Evolutionary conservation across 1,140 invertebrate species (phyloP), one percentile per base, ranked within the genome.

Genomic region (Pygmarrhopalites habei): DNA sequence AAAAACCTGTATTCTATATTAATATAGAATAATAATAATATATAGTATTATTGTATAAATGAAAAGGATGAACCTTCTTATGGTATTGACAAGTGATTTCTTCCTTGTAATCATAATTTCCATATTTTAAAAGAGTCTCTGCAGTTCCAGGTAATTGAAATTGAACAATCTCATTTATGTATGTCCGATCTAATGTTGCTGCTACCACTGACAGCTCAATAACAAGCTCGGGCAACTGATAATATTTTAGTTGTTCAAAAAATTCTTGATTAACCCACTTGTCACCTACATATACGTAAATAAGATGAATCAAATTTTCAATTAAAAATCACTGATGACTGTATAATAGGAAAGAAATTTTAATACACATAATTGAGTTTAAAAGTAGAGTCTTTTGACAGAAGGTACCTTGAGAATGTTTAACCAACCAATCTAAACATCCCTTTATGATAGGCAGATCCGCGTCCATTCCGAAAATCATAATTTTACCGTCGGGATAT

Each of bases 11-110:
- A 10, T 25, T 25, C 5, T 25, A 19, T 10, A 47, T 47, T 47
- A 7, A 47, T 10, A 10, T 19, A 5, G 7, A n/a, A 47, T 10
- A 7, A n/a, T 47, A 5, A 5, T 19, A 25, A 47, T 19, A 25
- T 47, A 19, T 10, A 10, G n/a, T 7, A 47, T 19, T n/a, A 19
- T 47, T 10, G 19, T 47, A n/a, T 5, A n/a, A 5, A 47, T 25
- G 32, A 35, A 47, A 47, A 10, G 5, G 17, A 47, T 47, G 17
- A 62, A 65, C 67, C 21, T 60, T 49, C 0, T 26, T 15, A 43
- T 70, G 68, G 44, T 56, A 64, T 0, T 0, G 0, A 43, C 68
- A 70, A 43, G 68, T 66, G 25, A 70, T 67, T 46, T 62, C 49
- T n/a, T 47, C 32, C 28, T 41, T 60, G 46, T 66, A 66, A 25